Base-by-base conservation (phyloP, 2,888 invertebrate genomes). In the Synanthedon myopaeformis region DNA sequence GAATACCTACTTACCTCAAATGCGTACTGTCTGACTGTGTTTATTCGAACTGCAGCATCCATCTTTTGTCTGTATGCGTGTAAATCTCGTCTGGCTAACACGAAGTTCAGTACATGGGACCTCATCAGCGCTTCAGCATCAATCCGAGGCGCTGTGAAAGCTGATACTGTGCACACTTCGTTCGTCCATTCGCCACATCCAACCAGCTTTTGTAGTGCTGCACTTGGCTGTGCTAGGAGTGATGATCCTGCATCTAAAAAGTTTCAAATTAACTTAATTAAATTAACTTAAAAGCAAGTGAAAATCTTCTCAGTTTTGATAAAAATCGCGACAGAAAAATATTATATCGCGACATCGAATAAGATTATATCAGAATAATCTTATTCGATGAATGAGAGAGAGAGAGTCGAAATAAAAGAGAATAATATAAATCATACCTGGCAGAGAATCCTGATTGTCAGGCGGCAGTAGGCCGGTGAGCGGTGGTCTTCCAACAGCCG, bases 141-240 rank as follows among this genome's bases (percentile, higher is more conserved):
- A 12, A 89, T 79, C 0, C 62, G 67, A 0, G 80, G 76, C 0
- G 78, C 62, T 54, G 81, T 79, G 55, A 86, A 82, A 0, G 86
- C 85, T 2, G 85, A 85, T 4, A 86, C 76, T 0, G 69, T 60
- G 28, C 68, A 65, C 12, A 12, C 49, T 2, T 72, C 74, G 6
- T 64, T 64, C 6, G 59, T 56, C 59, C 64, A 66, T 0, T 74
- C 76, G 0, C 76, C 80, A 53, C 76, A 83, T 3, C 85, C 80
- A 49, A 94, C 94, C 61, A 96, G 85, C 62, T 93, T 93, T 57
- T 94, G 93, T 42, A 98, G 89, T 23, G 96, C 94, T 19, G 94
- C 91, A 49, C 97, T 97, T 2, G 97, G 97, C 76, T 96, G 94
- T 56, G 96, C 95, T 0, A 98, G 88, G 6, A 97, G 84, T 0